Conservation (phyloP, 2,888 invertebrate species). For the Nomada lathburiana region DNA sequence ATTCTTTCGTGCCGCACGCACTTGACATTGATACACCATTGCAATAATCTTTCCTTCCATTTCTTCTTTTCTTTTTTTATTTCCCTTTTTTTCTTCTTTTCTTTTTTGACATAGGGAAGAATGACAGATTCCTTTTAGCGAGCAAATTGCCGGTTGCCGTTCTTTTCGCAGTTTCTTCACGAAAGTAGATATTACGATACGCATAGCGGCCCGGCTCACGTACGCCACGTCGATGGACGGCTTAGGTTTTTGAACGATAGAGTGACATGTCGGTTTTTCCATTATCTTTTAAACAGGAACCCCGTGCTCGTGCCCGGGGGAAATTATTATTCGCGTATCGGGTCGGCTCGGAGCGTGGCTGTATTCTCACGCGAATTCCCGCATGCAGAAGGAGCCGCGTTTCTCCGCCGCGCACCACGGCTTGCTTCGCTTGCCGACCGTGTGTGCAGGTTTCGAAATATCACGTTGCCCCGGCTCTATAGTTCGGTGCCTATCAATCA, state of each 20-base stretch:
- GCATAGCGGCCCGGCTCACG: not conserved
- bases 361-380: slow-evolving; percentile 66
- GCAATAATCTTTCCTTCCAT: not conserved
- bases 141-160: not conserved
- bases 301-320: not conserved
- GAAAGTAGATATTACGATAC: not conserved
- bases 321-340: slow-evolving; percentile 28
- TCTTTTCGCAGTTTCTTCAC: not conserved
- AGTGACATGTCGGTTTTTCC: not conserved
- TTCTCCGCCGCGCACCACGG: slow-evolving; percentile 27
- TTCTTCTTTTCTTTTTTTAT: not conserved
- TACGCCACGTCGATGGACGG: not conserved
- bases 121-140: not conserved
- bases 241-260: not conserved
- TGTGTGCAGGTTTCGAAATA: slow-evolving; percentile 69
- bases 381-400: slow-evolving; percentile 45
- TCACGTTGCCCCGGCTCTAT: slow-evolving; percentile 66
- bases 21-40: slow-evolving; percentile 48
- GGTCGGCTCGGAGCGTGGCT: slow-evolving; percentile 34
- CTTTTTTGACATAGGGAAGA: slow-evolving; percentile 7
- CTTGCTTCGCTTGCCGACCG: slow-evolving; percentile 37
- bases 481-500: slow-evolving; percentile 83
- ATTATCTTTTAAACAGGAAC: slow-evolving; percentile 1
- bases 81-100: not conserved
- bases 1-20: slow-evolving; percentile 33